Evolutionary conservation across 2,888 invertebrate species (phyloP).

Genomic region (Epistrophe eligans): DNA sequence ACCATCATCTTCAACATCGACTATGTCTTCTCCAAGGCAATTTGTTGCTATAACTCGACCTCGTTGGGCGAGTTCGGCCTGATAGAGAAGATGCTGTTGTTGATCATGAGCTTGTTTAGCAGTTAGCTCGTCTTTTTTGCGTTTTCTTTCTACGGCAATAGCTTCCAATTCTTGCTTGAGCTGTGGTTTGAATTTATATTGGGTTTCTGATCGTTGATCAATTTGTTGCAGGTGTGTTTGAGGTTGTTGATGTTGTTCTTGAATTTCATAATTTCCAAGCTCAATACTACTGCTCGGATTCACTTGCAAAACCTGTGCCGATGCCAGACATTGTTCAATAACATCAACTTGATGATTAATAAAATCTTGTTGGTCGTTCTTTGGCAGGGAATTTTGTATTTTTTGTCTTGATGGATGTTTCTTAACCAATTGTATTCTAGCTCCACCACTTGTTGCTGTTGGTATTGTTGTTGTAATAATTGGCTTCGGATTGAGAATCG

Average conservation of each 20-base stretch:
- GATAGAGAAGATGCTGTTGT: slow-evolving; percentile 39
- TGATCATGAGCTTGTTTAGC: slow-evolving; percentile 61
- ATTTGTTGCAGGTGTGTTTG: slow-evolving; percentile 12
- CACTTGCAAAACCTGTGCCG: slow-evolving; percentile 53
- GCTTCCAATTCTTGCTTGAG: slow-evolving; percentile 26
- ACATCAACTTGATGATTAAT: slow-evolving; percentile 64
- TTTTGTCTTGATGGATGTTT: slow-evolving; percentile 64
- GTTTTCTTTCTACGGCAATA: slow-evolving; percentile 45
- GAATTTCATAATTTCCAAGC: slow-evolving; percentile 49
- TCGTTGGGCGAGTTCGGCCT: slow-evolving; percentile 44
- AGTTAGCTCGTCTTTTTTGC: slow-evolving; percentile 35
- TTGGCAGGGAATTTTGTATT: slow-evolving; percentile 6
- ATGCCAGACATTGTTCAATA: slow-evolving; percentile 64
- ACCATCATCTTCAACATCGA: slow-evolving; percentile 67
- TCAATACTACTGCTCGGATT: slow-evolving; percentile 34
- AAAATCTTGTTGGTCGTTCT: slow-evolving; percentile 28
- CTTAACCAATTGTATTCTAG: slow-evolving; percentile 82
- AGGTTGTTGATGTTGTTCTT: slow-evolving; percentile 15
- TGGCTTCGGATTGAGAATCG: slow-evolving; percentile 65
- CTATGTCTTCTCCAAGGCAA: slow-evolving; percentile 76
- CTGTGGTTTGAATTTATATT: slow-evolving; percentile 64
- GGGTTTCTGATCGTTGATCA: slow-evolving; percentile 32
- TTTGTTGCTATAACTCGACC: slow-evolving; percentile 57
- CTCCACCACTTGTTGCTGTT: slow-evolving; percentile 77
- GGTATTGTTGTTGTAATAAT: slow-evolving; percentile 69